Evolutionary conservation across 2,888 invertebrate species (phyloP).

Genomic region (Eupithecia tripunctaria): DNA sequence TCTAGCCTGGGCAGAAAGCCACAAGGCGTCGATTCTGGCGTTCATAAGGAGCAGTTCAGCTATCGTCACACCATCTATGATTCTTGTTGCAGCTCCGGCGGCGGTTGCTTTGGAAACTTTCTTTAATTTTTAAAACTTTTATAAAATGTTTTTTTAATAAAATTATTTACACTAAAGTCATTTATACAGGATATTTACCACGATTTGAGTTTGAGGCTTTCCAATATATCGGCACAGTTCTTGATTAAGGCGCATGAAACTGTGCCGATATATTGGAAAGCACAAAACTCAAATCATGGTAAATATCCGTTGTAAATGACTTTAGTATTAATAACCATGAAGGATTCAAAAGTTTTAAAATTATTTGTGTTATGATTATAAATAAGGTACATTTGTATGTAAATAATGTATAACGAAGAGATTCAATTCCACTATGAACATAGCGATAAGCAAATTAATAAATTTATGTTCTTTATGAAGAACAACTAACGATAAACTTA

Average conservation of each 20-base stretch:
- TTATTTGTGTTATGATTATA: too few relatives aligned
- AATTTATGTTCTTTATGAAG: background rate
- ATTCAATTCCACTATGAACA: constrained; percentile 49
- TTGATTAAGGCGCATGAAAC: too few relatives aligned
- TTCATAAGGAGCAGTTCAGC: constrained; percentile 53
- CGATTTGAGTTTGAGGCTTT: too few relatives aligned
- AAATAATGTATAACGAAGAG: constrained; percentile 45
- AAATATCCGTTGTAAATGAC: too few relatives aligned
- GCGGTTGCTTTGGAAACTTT: constrained; percentile 1
- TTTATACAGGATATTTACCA: too few relatives aligned
- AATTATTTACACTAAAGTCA: background rate
- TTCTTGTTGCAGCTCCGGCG: constrained; percentile 39
- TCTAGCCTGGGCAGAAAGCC: constrained; percentile 63
- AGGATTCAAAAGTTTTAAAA: too few relatives aligned
- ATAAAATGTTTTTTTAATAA: background rate
- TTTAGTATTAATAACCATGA: too few relatives aligned
- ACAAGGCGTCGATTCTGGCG: constrained; percentile 59
- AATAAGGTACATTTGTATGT: background rate
- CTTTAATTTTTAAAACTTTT: constrained; percentile 1
- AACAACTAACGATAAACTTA: too few relatives aligned
- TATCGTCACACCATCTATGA: constrained; percentile 50
- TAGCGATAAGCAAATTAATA: background rate
- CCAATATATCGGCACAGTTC: too few relatives aligned
- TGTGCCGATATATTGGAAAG: too few relatives aligned
- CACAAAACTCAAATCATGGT: too few relatives aligned